Conservation (phyloP, 2,888 invertebrate genomes). For the Cybosia mesomella region DNA sequence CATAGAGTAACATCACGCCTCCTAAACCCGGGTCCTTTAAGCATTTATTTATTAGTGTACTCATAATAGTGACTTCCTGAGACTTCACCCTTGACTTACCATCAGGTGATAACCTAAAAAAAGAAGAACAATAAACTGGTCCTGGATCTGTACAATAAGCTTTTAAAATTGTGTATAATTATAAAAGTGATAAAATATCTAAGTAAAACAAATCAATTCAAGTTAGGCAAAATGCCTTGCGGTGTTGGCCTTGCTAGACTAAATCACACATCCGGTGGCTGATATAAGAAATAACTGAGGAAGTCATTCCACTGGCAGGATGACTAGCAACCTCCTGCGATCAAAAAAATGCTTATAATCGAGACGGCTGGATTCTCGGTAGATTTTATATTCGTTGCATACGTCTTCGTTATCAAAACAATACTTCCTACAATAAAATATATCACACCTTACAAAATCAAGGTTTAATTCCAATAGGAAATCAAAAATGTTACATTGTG, state of each 20-base stretch:
- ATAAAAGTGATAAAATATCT: constrained; percentile 17
- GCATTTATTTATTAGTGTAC: neutral
- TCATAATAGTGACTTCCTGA: neutral
- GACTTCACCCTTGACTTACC: neutral
- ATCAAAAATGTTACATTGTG: constrained; percentile 39
- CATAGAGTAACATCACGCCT: too few species aligned
- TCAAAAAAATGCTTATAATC: constrained; percentile 11
- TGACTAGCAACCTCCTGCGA: constrained; percentile 10
- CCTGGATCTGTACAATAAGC: neutral
- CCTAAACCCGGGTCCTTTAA: neutral
- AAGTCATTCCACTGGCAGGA: constrained; percentile 10
- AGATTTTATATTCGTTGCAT: neutral
- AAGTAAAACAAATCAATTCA: constrained; percentile 15
- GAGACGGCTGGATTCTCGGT: neutral
- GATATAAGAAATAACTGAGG: constrained; percentile 19
- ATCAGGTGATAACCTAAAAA: neutral
- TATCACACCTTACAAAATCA: constrained; percentile 35
- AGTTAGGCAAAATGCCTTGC: constrained; percentile 16
- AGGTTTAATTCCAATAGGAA: constrained; percentile 34
- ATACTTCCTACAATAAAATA: constrained; percentile 44
- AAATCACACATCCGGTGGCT: constrained; percentile 27
- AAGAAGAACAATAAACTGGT: neutral
- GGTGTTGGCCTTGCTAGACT: constrained; percentile 16
- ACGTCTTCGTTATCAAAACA: constrained; percentile 20
- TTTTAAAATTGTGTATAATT: neutral